Evolutionary conservation across 2,888 invertebrate species (phyloP), one percentile per base, ranked within the genome.

Genomic region (Drosophila gaucha): DNA sequence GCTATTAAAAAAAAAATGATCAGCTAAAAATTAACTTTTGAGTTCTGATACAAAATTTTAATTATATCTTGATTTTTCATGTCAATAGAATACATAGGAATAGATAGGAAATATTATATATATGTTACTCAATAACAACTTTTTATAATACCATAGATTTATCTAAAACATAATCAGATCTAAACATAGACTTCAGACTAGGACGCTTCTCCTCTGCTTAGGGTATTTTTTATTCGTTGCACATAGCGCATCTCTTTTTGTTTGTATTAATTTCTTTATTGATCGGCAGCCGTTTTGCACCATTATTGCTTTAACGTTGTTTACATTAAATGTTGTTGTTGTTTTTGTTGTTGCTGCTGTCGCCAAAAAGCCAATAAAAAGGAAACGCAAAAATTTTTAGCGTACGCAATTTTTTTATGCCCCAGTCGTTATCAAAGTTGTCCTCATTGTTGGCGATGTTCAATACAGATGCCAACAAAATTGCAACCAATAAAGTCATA

Each of bases 401-500:
- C 49, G 38, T 57, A 52, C 49, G 56, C 65, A 47, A 12, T 26
- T 22, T 57, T 74, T 69, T 68, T 70, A 66, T 66, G 43, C 51
- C 39, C 18, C 50, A 33, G 44, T 52, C 52, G 57, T 52, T 72
- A 41, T 60, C 46, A 35, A 38, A n/a, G 43, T 20, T 28, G 47
- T 20, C 18, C 60, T 12, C n/a, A 33, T 35, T 33, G 44, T 31
- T 55, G 31, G 36, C 30, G 54, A 18, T 44, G 57, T 44, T 59
- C 30, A 46, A 18, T 60, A 59, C 56, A 69, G 52, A 41, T 65
- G 56, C 39, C 44, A 12, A 50, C 49, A 57, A 10, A 56, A 33
- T 43, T 67, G 72, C 65, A 55, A 6, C 56, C 70, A 74, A 74
- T 74, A 70, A 67, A 63, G 67, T 33, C 70, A 59, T 66, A 65